These are phyloP conservation scores for Polyploca ridens DNA, from an alignment of 2,888 invertebrate species.

Conservation along the genomic window DNA sequence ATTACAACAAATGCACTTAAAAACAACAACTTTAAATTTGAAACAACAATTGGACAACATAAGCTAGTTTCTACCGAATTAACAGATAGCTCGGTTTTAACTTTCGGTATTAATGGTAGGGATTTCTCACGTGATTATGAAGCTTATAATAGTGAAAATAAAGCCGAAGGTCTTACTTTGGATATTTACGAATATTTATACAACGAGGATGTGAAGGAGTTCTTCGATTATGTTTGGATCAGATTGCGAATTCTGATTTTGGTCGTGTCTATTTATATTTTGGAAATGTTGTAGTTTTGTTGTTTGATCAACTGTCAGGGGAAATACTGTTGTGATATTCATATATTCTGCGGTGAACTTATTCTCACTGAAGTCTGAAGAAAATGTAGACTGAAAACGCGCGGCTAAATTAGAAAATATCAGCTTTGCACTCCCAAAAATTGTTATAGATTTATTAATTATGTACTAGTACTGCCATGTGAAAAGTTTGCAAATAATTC, in stretches of 20 bases:
- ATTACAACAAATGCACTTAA: conserved; percentile 36
- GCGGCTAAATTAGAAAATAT: too few species aligned
- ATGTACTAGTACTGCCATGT: too few species aligned
- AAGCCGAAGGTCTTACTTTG: conserved; percentile 27
- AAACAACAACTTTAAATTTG: conserved; percentile 9
- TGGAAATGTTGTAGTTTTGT: conserved; percentile 73
- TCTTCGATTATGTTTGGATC: conserved; percentile 77
- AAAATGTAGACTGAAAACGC: too few species aligned
- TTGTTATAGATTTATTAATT: too few species aligned
- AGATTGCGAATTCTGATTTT: conserved; percentile 64
- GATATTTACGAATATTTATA: conserved; percentile 55
- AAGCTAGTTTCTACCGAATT: conserved; percentile 47
- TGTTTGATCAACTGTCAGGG: not conserved
- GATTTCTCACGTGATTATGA: conserved; percentile 55
- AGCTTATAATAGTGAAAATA: conserved; percentile 19
- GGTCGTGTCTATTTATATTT: conserved; percentile 72
- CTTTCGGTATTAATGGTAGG: conserved; percentile 62
- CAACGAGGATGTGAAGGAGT: conserved; percentile 61
- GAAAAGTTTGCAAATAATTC: too few species aligned
- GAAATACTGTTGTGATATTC: too few species aligned
- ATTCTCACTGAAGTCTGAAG: too few species aligned
- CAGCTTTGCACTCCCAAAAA: too few species aligned
- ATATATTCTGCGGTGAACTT: too few species aligned
- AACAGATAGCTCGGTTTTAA: conserved; percentile 43
- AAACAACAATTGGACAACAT: not conserved